Conservation (phyloP, 1,140 invertebrate genomes). For the Tetramorium parvispinum region DNA sequence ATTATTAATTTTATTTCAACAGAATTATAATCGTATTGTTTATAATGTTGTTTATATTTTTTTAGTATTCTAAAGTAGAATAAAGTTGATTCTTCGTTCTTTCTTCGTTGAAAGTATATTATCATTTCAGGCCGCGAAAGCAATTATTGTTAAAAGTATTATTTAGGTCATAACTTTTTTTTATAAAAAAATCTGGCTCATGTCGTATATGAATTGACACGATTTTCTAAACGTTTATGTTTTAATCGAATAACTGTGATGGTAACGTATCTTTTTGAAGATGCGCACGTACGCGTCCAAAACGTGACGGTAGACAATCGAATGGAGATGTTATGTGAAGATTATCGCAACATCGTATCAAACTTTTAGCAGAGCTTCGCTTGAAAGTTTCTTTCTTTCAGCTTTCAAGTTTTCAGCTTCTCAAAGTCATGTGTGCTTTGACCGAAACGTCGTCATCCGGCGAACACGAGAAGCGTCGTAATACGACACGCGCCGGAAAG, state of each 20-base stretch:
- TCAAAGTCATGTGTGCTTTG: background rate
- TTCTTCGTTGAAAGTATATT: background rate
- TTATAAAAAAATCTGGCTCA: background rate
- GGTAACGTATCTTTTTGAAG: background rate
- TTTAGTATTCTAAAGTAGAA: background rate
- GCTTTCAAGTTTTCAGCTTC: conserved; percentile 16
- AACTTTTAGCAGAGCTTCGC: background rate
- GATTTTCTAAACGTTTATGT: background rate
- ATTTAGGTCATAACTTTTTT: background rate
- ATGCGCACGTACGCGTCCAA: background rate
- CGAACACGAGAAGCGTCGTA: background rate
- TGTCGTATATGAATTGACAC: background rate
- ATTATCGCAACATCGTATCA: background rate
- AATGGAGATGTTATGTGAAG: background rate
- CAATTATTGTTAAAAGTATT: background rate
- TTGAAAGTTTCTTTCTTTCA: no score
- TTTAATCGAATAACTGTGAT: background rate
- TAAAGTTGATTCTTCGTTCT: background rate
- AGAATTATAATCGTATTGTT: background rate
- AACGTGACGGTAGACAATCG: background rate
- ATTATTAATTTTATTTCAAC: background rate
- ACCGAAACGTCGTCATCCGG: background rate
- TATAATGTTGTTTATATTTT: background rate
- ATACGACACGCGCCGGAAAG: conserved; percentile 10
- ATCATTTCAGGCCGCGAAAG: background rate